Conservation (phyloP, 2,888 invertebrate genomes). For the Plutella xylostella region DNA sequence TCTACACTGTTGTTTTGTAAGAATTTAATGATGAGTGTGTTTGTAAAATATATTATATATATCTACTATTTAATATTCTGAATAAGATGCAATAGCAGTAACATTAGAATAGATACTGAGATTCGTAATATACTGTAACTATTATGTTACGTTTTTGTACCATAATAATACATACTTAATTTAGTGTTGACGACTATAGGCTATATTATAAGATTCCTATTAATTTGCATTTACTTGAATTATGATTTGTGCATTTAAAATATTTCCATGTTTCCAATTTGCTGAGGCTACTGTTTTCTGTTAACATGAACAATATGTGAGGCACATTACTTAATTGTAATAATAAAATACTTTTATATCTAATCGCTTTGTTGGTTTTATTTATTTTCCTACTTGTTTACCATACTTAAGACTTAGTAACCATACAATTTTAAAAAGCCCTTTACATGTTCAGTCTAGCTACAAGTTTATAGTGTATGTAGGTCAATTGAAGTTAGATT, state of each 20-base stretch:
- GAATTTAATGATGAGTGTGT: conserved; percentile 8
- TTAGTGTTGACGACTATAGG: no score
- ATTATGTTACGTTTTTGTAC: no score
- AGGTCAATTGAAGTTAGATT: no score
- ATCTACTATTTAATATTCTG: conserved; percentile 2
- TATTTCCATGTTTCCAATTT: not conserved
- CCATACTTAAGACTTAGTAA: no score
- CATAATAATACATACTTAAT: no score
- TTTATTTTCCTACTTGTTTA: no score
- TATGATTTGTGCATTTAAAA: not conserved
- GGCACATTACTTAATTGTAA: conserved; percentile 52
- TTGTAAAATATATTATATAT: conserved; percentile 6
- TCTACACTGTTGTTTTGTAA: conserved; percentile 7
- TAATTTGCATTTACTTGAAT: conserved; percentile 1
- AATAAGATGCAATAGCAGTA: not conserved
- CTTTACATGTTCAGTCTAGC: no score
- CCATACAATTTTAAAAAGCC: no score
- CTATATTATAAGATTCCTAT: not conserved
- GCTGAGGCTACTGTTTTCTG: conserved; percentile 3
- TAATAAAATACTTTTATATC: conserved; percentile 11
- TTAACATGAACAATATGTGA: conserved; percentile 13
- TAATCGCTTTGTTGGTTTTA: conserved; percentile 16
- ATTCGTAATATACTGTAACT: not conserved
- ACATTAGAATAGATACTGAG: not conserved
- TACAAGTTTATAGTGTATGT: no score